Base-by-base conservation (phyloP, 2,113 vertebrate genomes). In the Microcebus lehilahytsara region DNA sequence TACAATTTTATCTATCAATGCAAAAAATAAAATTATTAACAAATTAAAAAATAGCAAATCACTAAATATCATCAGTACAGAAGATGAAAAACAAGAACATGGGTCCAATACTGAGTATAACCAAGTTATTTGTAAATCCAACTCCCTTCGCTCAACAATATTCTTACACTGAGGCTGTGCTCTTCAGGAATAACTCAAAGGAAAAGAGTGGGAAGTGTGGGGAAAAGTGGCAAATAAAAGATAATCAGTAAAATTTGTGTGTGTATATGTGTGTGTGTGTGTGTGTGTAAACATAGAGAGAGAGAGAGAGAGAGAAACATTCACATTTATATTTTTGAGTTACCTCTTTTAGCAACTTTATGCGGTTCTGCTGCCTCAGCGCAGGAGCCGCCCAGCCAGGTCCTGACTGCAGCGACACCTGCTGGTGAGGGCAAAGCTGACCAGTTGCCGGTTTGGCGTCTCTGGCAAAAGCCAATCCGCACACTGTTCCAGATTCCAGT, bases 341-440 rank as follows among this genome's bases (percentile, higher is more conserved):
- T 62, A 79, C n/a, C 6, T 64, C 17, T 85, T 95, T 98, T 97
- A 95, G 72, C 67, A 87, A 85, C 62, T 42, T 92, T 93, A 81
- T 90, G 81, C 53, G 11, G n/a, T 23, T 74, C 20, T 93, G 20
- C 0, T 42, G 93, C 25, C 93, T 53, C 9, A 96, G 89, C 53
- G n/a, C 14, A 78, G 40, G 77, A 90, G 97, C 51, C 81, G 95
- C 74, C 89, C 72, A 85, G 97, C 96, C 95, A 94, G 97, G 97
- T 97, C 92, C 96, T 97, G 85, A 85, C 95, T 97, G 72, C 74
- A 97, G 90, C 97, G 97, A 98, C 92, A 97, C 97, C 97, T 97
- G 94, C 97, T 93, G 95, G 93, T 85, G 85, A 98, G 96, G 95
- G 49, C 91, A 97, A 75, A 89, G 84, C 83, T 92, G 84, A 97